phyloP scores from a whole-genome alignment of 2,113 vertebrate species.

The Sorex fumeus region DNA sequence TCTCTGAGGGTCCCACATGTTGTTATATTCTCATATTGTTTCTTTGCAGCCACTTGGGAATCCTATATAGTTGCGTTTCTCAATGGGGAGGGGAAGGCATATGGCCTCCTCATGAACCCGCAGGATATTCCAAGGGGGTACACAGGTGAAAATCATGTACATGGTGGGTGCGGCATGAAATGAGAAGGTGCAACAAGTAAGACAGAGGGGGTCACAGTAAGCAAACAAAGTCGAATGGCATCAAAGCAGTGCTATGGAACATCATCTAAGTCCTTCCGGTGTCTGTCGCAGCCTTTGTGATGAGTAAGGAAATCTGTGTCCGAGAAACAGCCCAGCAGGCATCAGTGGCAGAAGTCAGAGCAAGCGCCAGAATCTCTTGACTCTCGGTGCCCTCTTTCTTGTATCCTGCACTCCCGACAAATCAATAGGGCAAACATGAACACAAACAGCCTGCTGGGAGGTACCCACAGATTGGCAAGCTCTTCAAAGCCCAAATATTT shows the following conservation, averaged over 20 bases:
- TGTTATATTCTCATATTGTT: neutral
- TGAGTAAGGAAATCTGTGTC: neutral
- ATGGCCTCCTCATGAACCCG: too few relatives aligned
- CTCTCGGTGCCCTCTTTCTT: neutral
- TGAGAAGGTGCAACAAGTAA: too few relatives aligned
- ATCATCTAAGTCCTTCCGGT: neutral
- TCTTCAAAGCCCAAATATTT: conserved; percentile 35
- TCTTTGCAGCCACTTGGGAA: neutral
- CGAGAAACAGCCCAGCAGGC: neutral
- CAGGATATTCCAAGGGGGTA: neutral
- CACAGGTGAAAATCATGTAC: too few relatives aligned
- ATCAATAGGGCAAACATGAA: neutral
- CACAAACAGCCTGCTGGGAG: neutral
- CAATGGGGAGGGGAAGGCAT: too few relatives aligned
- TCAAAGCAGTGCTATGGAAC: too few relatives aligned
- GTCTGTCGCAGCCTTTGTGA: neutral
- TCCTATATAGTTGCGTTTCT: neutral
- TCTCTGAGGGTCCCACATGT: neutral
- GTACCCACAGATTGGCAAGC: conserved; percentile 23
- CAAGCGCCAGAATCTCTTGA: neutral
- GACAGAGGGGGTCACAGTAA: too few relatives aligned
- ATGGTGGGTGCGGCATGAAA: too few relatives aligned
- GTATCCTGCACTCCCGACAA: neutral
- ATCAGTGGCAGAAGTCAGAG: neutral
- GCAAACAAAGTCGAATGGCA: too few relatives aligned